phyloP scores from a whole-genome alignment of 2,797 vertebrate species.

The Apogon hyalosoma region DNA sequence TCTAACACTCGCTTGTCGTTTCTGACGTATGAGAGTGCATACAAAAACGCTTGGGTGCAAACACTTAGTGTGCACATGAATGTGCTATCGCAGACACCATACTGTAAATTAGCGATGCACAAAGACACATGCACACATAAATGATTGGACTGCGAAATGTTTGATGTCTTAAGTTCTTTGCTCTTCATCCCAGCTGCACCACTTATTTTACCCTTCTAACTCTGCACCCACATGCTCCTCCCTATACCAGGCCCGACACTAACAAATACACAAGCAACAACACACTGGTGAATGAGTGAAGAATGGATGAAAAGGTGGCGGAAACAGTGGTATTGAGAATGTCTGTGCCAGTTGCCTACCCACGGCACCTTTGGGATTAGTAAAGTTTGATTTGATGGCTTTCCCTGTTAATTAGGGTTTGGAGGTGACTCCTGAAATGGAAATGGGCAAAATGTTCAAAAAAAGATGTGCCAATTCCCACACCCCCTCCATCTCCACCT shows the following conservation, averaged over 20 bases:
- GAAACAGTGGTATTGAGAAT: conserved; percentile 59
- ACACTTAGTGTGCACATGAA: conserved; percentile 41
- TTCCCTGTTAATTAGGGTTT: conserved; percentile 83
- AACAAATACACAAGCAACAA: conserved; percentile 11
- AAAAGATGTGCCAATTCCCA: conserved; percentile 80
- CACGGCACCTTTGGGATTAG: conserved; percentile 76
- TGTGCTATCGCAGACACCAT: conserved; percentile 17
- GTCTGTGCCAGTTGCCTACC: conserved; percentile 75
- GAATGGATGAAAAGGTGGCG: conserved; percentile 59
- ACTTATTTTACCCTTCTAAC: conserved; percentile 66
- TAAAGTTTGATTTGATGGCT: conserved; percentile 84
- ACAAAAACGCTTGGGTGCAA: conserved; percentile 55
- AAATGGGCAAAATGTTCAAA: conserved; percentile 80
- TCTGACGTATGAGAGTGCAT: conserved; percentile 65
- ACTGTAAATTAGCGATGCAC: conserved; percentile 52
- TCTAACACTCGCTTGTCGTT: conserved; percentile 70
- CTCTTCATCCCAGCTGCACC: conserved; percentile 52
- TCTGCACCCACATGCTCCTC: conserved; percentile 34
- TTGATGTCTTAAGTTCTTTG: conserved; percentile 68
- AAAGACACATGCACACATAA: conserved; percentile 48
- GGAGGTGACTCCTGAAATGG: conserved; percentile 82
- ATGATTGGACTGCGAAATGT: conserved; percentile 61
- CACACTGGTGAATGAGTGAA: conserved; percentile 51
- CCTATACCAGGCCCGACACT: conserved; percentile 18
- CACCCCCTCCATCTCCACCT: conserved; percentile 75